Base-by-base conservation (phyloP, 2,888 invertebrate genomes). In the Lycophotia porphyrea region DNA sequence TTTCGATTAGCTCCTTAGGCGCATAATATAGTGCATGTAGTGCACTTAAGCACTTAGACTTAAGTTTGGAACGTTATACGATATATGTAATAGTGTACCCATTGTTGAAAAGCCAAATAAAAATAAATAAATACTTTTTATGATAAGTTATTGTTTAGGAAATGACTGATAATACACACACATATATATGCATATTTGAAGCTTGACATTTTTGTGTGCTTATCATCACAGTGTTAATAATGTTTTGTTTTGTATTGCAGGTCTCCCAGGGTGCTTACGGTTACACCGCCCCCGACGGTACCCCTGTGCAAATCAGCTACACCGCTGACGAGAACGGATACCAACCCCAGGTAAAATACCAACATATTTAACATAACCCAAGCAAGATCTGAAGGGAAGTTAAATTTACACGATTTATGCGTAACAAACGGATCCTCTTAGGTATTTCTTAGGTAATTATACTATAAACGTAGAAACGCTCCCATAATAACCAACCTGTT, bases 241-340 rank as follows among this genome's bases (percentile, higher is more conserved):
- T 31, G 21, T 67, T 31, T 69, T 75, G 0, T 64, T 68, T 77
- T 80, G 0, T 88, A 11, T 83, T 65, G 8, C 89, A 93, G 90
- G 95, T 92, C 44, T 92, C 95, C 52, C 93, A 95, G 84, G 97
- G 97, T n/a, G 90, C 92, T 11, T 97, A 94, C 94, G 92, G 93
- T 63, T 97, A 96, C 92, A 92, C 92, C 5, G 94, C 96, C 24
- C 96, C 97, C 2, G 97, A 98, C 74, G 98, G 98, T 36, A 94
- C 94, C 27, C 95, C 95, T 42, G 96, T 97, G 81, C 88, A 93
- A 5, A 78, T 97, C 66, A 93, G 94, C 52, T 98, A 97, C 93
- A 89, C 96, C 71, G 97, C 98, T 84, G 97, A 98, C 88, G 97
- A 97, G 91, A 97, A 97, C 84, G 98, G 98, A 66, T 98, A 97